Evolutionary conservation across 2,113 vertebrate species (phyloP), one percentile per base, ranked within the genome.

Genomic region (Phalacrocorax aristotelis): DNA sequence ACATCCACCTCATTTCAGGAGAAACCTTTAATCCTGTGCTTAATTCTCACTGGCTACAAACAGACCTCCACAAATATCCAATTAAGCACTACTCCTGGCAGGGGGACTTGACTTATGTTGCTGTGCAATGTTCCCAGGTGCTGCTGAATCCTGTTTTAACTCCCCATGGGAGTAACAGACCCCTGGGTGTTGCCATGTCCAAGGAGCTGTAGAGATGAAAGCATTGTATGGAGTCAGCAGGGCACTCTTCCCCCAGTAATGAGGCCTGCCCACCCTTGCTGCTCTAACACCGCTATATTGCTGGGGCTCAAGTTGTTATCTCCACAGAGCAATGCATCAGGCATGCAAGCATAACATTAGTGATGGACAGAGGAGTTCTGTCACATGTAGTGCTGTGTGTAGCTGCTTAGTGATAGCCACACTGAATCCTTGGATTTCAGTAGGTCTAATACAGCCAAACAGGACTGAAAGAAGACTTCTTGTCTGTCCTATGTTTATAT

Each of bases 211-310:
- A 65, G 68, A 74, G 26, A 15, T 61, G 18, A 20, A 86, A 77
- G 29, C 6, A n/a, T 6, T 36, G 9, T 14, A 21, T 9, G 14
- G n/a, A 6, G 5, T 79, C 48, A 77, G 17, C 16, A 57, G 0
- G 0, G 19, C 25, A 5, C 17, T 52, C 3, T 87, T 93, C 26
- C 38, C 40, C 48, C 29, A 21, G 29, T 40, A n/a, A 81, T 4
- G 30, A 57, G 22, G 3, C 17, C 61, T 44, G 49, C 11, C n/a
- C 44, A 32, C 48, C 42, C 10, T 4, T 66, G 46, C 38, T 66
- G 30, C 32, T 48, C 54, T 29, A 19, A 34, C 1, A 3, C 12
- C 61, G 27, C 20, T 74, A 2, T 44, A 11, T 5, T 20, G 22
- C 29, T 69, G 44, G 9, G n/a, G 2, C 26, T 68, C 1, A 0